Conservation (phyloP, 2,797 vertebrate genomes). For the Microctenopoma steveboyesi region DNA sequence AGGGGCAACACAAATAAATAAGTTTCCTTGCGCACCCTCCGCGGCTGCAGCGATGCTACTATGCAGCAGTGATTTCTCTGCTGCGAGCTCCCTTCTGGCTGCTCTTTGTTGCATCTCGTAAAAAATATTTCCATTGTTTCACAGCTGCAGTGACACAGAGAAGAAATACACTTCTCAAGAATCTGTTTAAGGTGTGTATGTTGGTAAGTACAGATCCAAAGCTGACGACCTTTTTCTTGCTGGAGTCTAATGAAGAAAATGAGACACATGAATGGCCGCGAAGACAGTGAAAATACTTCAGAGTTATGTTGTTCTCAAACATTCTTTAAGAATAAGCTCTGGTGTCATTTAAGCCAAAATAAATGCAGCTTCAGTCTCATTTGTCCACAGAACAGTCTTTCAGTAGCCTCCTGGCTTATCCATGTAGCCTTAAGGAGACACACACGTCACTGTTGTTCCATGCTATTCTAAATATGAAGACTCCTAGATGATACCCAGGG, state of each 20-base stretch:
- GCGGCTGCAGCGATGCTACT: conserved; percentile 27
- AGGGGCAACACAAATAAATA: not conserved
- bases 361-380: too few species aligned
- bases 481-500: too few species aligned
- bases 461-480: too few species aligned
- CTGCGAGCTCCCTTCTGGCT: conserved; percentile 28
- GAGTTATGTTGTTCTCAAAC: too few species aligned
- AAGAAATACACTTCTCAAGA: conserved; percentile 3
- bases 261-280: not conserved
- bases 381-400: too few species aligned
- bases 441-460: too few species aligned
- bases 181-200: not conserved
- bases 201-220: not conserved
- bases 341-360: too few species aligned
- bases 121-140: conserved; percentile 37
- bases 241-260: not conserved
- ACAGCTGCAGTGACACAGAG: conserved; percentile 8
- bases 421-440: too few species aligned
- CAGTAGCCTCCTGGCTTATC: too few species aligned
- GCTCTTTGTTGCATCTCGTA: conserved; percentile 28
- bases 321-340: too few species aligned
- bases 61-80: conserved; percentile 43
- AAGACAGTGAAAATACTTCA: not conserved
- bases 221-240: not conserved
- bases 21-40: conserved; percentile 4